A percentile compares a stretch with the other conserved stretches of the same genome.
Evolutionary conservation across 2,888 invertebrate species (phyloP).

Genomic region (Unio delphinus): DNA sequence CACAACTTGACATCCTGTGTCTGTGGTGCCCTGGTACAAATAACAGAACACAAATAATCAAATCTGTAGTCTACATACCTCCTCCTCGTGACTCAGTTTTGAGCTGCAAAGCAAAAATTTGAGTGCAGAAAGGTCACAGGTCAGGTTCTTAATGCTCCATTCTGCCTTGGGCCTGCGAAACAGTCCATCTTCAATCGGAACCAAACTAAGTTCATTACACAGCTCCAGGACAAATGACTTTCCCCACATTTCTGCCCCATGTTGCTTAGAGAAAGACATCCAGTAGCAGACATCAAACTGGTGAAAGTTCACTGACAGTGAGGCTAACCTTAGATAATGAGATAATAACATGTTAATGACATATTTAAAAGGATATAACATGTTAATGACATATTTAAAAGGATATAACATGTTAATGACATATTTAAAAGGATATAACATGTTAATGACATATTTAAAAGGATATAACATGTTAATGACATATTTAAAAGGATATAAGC

Average conservation of each 20-base stretch:
- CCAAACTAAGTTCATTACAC: conserved; percentile 76
- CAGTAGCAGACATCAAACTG: conserved; percentile 88
- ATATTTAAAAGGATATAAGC: neutral
- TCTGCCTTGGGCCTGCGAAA: conserved; percentile 87
- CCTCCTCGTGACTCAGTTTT: conserved; percentile 30
- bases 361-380: neutral
- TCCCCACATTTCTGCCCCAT: conserved; percentile 76
- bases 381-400: neutral
- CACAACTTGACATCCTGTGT: no score
- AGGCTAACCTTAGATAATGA: conserved; percentile 78
- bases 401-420: neutral
- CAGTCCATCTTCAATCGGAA: conserved; percentile 84
- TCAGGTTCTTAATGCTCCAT: conserved; percentile 95
- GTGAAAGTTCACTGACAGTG: conserved; percentile 89
- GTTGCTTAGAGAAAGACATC: conserved; percentile 97
- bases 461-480: neutral
- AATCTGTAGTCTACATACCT: conserved; percentile 17
- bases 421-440: neutral
- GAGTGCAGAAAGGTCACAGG: conserved; percentile 81
- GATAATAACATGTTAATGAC: neutral
- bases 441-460: neutral
- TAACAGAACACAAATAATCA: no score
- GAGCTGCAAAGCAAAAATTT: conserved; percentile 74
- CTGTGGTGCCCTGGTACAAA: no score
- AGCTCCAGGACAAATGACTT: conserved; percentile 61